Percentiles rank a stretch among this genome's conserved stretches.
Evolutionary conservation across 2,888 invertebrate genomes (phyloP).

Genomic region (Dolomedes plantarius): DNA sequence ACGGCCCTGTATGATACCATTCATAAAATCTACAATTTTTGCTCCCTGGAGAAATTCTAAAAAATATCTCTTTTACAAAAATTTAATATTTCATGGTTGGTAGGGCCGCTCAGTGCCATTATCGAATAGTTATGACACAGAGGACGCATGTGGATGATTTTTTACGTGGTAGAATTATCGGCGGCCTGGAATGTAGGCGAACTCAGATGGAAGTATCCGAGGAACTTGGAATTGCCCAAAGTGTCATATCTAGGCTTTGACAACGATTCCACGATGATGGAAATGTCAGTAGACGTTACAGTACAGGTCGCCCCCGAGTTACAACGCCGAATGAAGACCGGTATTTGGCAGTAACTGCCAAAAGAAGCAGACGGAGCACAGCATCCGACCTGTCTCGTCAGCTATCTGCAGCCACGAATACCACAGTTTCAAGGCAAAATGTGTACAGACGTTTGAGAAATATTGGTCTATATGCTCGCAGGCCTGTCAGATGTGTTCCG

Average conservation of each 20-base stretch:
- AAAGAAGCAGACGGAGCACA: slow-evolving; percentile 14
- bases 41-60: too few relatives aligned
- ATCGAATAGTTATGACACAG: slow-evolving; percentile 9
- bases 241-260: neutral
- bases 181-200: neutral
- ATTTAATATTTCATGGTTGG: too few relatives aligned
- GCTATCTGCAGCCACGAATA: neutral
- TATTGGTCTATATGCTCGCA: slow-evolving; percentile 5
- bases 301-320: slow-evolving; percentile 5
- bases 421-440: slow-evolving; percentile 21
- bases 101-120: neutral
- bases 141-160: slow-evolving; percentile 1
- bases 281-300: slow-evolving; percentile 26
- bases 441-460: slow-evolving; percentile 2
- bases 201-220: neutral
- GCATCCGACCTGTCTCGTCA: neutral
- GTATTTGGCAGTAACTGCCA: slow-evolving; percentile 13
- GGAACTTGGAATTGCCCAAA: slow-evolving; percentile 25
- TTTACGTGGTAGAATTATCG: slow-evolving; percentile 14
- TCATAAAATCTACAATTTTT: too few relatives aligned
- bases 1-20: too few relatives aligned
- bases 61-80: too few relatives aligned
- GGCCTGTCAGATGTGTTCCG: slow-evolving; percentile 19
- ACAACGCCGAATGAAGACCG: slow-evolving; percentile 24
- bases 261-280: slow-evolving; percentile 17